Evolutionary conservation across 2,797 vertebrate genomes (phyloP), one percentile per base, ranked within the genome.

Genomic region (Enteromius treurensis): DNA sequence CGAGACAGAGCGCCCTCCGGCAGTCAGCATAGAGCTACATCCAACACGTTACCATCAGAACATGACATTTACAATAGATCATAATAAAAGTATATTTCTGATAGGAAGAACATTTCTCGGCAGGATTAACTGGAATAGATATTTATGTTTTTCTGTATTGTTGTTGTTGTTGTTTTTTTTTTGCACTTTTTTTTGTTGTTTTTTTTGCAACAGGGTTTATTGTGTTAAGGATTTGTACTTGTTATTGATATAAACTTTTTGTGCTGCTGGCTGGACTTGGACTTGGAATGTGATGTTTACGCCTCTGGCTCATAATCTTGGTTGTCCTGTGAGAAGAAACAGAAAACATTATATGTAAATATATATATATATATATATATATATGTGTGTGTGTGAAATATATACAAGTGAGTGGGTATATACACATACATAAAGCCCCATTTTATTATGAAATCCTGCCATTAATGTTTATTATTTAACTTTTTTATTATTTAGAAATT

Each of bases 261-360:
- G 95, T 96, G 95, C 95, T 96, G 97, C 97, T 99, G 98, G 96
- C 97, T 95, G 95, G 95, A 95, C 92, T 92, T 92, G 92, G 94
- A 89, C 91, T 92, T 32, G 91, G 92, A 93, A 88, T 92, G 91
- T 87, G 84, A 84, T 85, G 90, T 95, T 97, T 98, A 99, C 15
- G 98, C 98, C 92, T 99, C 98, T 87, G 97, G 98, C 91, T 98
- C 97, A 58, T 99, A 99, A 91, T 99, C 98, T 94, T 98, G 98
- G 94, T 95, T 97, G 89, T 96, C 96, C 94, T 97, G 95, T 84
- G 70, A 37, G 5, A 58, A 77, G 69, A 79, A 51, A 85, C 2
- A 77, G 23, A 81, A 47, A 79, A 45, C 42, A 45, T 45, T 19
- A 51, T 51, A 51, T 51, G n/a, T n/a, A n/a, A n/a, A 51, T 51